These are phyloP conservation scores for Bambusicola thoracicus DNA, from an alignment of 2,113 vertebrate species.

Conservation along the genomic window DNA sequence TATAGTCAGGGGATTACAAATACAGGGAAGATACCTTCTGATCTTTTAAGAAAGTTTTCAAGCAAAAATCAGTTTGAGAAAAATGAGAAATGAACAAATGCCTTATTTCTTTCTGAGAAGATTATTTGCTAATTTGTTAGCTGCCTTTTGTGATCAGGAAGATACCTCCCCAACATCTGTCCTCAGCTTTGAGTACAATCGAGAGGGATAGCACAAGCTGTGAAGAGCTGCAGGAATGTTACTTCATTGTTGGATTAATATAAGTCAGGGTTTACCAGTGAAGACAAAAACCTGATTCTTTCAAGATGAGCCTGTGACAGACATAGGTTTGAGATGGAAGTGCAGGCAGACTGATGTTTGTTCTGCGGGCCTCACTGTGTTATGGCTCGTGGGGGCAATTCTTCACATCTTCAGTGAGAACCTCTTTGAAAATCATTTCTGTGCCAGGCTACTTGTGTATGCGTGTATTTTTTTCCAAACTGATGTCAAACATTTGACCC, in stretches of 20 bases:
- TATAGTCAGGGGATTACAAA: neutral
- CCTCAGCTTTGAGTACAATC: neutral
- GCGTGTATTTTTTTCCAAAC: neutral
- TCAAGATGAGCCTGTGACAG: neutral
- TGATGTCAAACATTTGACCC: neutral
- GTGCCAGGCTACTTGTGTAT: neutral
- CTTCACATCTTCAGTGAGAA: neutral
- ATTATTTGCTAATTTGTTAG: constrained; percentile 12
- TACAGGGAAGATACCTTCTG: neutral
- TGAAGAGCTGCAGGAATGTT: neutral
- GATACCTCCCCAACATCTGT: neutral
- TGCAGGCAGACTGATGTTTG: neutral
- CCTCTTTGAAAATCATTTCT: neutral
- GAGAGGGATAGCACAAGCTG: neutral
- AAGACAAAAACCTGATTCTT: neutral
- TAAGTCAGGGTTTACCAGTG: neutral
- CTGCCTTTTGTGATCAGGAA: constrained; percentile 11
- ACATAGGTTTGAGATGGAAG: neutral
- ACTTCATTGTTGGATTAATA: neutral
- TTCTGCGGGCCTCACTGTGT: neutral
- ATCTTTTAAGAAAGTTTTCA: neutral
- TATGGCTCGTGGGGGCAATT: neutral
- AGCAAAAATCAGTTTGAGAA: neutral
- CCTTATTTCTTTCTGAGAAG: neutral
- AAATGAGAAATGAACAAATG: neutral